Conservation (phyloP, 2,888 invertebrate species). For the Hesperia comma region DNA sequence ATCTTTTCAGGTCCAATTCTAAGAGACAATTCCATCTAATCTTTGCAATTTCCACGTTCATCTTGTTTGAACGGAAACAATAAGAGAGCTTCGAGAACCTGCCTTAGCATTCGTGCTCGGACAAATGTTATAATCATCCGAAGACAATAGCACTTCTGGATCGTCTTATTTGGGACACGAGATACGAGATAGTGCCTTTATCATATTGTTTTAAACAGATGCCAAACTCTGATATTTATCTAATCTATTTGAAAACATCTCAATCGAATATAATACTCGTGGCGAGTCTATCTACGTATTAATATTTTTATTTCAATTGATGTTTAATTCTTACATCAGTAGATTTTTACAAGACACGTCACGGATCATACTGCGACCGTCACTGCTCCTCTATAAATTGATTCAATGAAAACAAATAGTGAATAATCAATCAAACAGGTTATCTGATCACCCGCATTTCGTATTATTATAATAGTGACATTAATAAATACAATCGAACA, state of each 20-base stretch:
- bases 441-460: constrained; percentile 7
- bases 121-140: constrained; percentile 1
- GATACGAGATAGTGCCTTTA: not conserved
- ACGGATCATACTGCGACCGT: constrained; percentile 1
- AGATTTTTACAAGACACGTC: not conserved
- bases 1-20: constrained; percentile 16
- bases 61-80: constrained; percentile 33
- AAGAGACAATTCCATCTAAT: constrained; percentile 8
- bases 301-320: too few species aligned
- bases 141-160: constrained; percentile 16
- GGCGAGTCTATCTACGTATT: not conserved
- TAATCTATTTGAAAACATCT: too few species aligned
- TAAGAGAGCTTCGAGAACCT: constrained; percentile 17
- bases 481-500: too few species aligned
- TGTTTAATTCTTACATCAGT: too few species aligned
- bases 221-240: too few species aligned
- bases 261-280: not conserved
- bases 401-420: constrained; percentile 20
- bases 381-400: constrained; percentile 4
- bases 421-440: constrained; percentile 10
- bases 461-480: not conserved
- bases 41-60: constrained; percentile 32
- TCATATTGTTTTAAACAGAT: too few species aligned
- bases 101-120: constrained; percentile 3
- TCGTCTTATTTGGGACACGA: not conserved